Percentiles rank a stretch among this genome's conserved stretches.
Conservation (phyloP, 2,888 invertebrate species). For the Plebejus melissa region DNA sequence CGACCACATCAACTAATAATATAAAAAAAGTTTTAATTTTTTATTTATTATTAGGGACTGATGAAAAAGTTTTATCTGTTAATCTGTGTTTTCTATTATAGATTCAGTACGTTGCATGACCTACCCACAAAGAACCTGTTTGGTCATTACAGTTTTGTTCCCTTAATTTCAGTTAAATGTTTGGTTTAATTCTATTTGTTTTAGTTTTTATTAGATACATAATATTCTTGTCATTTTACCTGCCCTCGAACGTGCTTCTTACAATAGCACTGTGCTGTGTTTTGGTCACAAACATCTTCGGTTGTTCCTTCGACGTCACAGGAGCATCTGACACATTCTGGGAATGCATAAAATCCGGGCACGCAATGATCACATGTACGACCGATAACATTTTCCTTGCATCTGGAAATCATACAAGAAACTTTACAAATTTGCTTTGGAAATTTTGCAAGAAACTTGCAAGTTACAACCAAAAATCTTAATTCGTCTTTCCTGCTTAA, state of each 20-base stretch:
- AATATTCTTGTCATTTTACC: conserved; percentile 42
- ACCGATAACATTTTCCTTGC: conserved; percentile 92
- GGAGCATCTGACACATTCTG: conserved; percentile 90
- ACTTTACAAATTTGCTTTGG: too few species aligned
- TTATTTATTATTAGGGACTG: too few species aligned
- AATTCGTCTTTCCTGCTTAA: not conserved
- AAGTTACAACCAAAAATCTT: not conserved
- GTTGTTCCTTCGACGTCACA: conserved; percentile 92
- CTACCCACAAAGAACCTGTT: too few species aligned
- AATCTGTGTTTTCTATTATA: too few species aligned
- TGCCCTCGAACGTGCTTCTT: conserved; percentile 81
- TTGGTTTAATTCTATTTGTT: too few species aligned
- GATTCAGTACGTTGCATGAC: too few species aligned
- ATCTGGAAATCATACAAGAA: conserved; percentile 64
- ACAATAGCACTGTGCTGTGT: conserved; percentile 87
- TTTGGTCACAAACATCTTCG: conserved; percentile 91
- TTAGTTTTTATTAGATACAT: not conserved
- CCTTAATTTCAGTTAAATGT: too few species aligned
- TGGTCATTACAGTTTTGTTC: too few species aligned
- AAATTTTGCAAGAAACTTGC: not conserved
- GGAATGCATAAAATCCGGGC: conserved; percentile 92
- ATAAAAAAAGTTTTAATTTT: too few species aligned
- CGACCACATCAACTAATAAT: too few species aligned
- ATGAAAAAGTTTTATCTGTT: too few species aligned
- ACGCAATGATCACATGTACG: conserved; percentile 93